A percentile compares a stretch with the other conserved stretches of the same genome.
Evolutionary conservation across 1,140 invertebrate species (phyloP).

Genomic region (Odontomachus brunneus): DNA sequence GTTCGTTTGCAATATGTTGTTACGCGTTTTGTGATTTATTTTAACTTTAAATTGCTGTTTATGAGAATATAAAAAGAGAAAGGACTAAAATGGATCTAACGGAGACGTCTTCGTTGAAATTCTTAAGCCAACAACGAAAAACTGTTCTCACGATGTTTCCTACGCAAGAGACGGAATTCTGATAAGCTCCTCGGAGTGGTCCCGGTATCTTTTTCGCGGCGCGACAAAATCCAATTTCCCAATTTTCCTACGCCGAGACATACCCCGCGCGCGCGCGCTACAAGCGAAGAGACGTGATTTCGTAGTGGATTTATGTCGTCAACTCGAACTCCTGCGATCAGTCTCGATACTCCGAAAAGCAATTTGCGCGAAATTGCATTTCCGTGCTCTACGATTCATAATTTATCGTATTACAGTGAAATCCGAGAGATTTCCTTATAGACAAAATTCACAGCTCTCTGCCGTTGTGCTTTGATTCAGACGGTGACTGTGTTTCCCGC

Average conservation of each 20-base stretch:
- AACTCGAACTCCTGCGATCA: slow-evolving; percentile 24
- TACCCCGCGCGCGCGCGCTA: no score
- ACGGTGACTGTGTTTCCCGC: not conserved
- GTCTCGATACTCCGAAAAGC: slow-evolving; percentile 27
- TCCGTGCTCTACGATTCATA: not conserved
- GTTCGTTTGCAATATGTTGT: not conserved
- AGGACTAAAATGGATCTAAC: not conserved
- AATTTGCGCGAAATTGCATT: slow-evolving; percentile 25
- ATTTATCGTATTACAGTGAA: slow-evolving; percentile 38
- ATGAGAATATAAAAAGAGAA: not conserved
- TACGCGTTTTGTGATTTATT: slow-evolving; percentile 1
- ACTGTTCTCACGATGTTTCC: not conserved
- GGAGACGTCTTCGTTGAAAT: not conserved
- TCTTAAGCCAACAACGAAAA: not conserved
- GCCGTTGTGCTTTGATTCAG: not conserved
- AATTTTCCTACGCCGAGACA: slow-evolving; percentile 64
- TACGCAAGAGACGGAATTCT: not conserved
- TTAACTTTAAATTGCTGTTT: not conserved
- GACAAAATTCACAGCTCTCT: not conserved
- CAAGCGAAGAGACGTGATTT: slow-evolving; percentile 44
- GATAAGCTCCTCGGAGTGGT: slow-evolving; percentile 35
- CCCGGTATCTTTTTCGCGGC: slow-evolving; percentile 33
- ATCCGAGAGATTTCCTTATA: slow-evolving; percentile 4
- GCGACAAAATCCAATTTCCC: slow-evolving; percentile 68
- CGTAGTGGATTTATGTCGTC: slow-evolving; percentile 45